These are phyloP conservation scores for Agrypnia vestita DNA, from an alignment of 1,140 invertebrate species.

Conservation along the genomic window DNA sequence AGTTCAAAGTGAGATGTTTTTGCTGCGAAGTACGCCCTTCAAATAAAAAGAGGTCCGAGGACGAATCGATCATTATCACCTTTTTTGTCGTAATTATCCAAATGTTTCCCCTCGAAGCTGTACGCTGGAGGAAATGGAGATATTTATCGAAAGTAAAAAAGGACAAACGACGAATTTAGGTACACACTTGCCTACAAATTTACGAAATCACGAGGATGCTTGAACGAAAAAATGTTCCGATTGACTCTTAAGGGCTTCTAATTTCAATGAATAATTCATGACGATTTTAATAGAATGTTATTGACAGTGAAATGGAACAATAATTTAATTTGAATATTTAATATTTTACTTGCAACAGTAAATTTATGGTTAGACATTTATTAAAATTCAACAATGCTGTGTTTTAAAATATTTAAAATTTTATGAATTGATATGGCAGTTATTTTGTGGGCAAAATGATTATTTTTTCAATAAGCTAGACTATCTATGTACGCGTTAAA, in stretches of 20 bases:
- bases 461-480: no score
- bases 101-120: slow-evolving; percentile 38
- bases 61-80: slow-evolving; percentile 56
- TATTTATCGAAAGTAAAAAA: slow-evolving; percentile 19
- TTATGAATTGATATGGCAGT: no score
- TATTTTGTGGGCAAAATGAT: no score
- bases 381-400: no score
- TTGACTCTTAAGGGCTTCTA: neutral
- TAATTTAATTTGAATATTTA: no score
- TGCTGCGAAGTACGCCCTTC: neutral
- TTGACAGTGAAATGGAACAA: neutral
- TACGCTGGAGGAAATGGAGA: neutral
- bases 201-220: neutral
- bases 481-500: no score
- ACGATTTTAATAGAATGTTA: no score
- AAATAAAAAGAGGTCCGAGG: slow-evolving; percentile 20
- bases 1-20: neutral
- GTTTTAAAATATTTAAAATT: no score
- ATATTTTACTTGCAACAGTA: no score
- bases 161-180: slow-evolving; percentile 6
- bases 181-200: neutral
- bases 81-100: slow-evolving; percentile 57
- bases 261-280: no score
- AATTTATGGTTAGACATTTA: neutral
- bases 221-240: slow-evolving; percentile 15